Conservation (phyloP, 2,113 vertebrate genomes). For the Rousettus leschenaultii region DNA sequence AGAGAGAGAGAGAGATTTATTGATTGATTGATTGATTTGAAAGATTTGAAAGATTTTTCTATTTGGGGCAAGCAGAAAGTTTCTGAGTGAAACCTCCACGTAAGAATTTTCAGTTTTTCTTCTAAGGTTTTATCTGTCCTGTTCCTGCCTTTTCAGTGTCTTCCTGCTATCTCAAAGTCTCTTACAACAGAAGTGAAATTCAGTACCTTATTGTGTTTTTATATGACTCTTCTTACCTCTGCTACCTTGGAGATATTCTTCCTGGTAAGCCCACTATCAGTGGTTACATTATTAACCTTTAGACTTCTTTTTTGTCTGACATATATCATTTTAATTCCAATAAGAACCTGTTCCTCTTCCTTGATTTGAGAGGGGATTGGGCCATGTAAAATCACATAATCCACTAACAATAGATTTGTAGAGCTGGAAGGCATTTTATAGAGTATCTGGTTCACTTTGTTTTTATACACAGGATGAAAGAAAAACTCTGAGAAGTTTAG, state of each 20-base stretch:
- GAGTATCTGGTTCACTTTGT: not conserved
- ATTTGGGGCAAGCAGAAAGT: not conserved
- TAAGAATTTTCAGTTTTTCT: not conserved
- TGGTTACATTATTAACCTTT: conserved; percentile 25
- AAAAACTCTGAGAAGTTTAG: not conserved
- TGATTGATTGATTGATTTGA: too few relatives aligned
- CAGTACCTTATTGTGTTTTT: not conserved
- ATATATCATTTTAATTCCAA: not conserved
- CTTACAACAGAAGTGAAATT: not conserved
- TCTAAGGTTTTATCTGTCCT: not conserved
- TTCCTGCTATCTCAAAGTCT: not conserved
- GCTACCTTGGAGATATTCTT: not conserved
- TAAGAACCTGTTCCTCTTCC: not conserved
- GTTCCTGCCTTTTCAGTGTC: not conserved
- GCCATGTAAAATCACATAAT: not conserved
- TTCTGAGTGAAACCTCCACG: not conserved
- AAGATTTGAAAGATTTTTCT: not conserved
- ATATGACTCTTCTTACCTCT: not conserved
- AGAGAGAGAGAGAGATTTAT: not conserved
- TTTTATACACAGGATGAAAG: not conserved
- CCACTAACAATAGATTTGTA: not conserved
- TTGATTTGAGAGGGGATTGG: conserved; percentile 9
- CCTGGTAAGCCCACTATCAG: not conserved
- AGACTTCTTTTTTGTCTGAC: not conserved
- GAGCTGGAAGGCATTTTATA: not conserved